Base-by-base conservation (phyloP, 1,140 invertebrate species). In the Cydia strobilella region DNA sequence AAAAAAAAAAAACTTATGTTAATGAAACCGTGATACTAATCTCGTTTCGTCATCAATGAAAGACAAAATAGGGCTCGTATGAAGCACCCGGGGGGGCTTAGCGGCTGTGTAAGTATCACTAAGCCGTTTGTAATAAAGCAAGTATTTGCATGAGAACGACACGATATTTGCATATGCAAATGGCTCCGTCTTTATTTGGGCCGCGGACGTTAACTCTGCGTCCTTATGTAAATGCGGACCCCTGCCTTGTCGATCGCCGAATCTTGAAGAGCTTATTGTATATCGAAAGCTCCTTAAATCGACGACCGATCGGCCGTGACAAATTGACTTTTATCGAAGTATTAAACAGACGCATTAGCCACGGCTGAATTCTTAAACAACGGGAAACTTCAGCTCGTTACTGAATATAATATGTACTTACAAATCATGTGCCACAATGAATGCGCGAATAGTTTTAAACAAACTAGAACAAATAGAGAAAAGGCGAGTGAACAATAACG, bases 131-230 rank as follows among this genome's bases (percentile, higher is more conserved):
- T 90, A 90, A 91, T 91, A 91, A 88, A 90, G 78, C 86, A 87
- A 86, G 84, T 90, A 90, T 91, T 91, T 90, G 87, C 87, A 90
- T 89, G 84, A 86, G 85, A 89, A 89, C 86, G 87, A 84, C 80
- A 81, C 82, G 77, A 77, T 82, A 92, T 92, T 92, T 90, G 88
- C 89, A 91, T 92, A 92, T 92, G 89, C 84, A 91, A 91, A 92
- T 92, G 86, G 87, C 88, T 86, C 86, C 83, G 86, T 87, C 88
- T 91, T 90, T 91, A 90, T 91, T 91, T 87, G 86, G 89, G 83
- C 82, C 86, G 84, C 82, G 82, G 84, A 87, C 82, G 86, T 86
- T 85, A 86, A 86, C 80, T 86, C 85, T 75, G 75, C 79, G 84
- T 88, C 81, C 83, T 90, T 88, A 90, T 90, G 89, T 82, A 87